These are phyloP conservation scores for Peromyscus aztecus DNA, from an alignment of 2,797 vertebrate genomes.

Conservation along the genomic window DNA sequence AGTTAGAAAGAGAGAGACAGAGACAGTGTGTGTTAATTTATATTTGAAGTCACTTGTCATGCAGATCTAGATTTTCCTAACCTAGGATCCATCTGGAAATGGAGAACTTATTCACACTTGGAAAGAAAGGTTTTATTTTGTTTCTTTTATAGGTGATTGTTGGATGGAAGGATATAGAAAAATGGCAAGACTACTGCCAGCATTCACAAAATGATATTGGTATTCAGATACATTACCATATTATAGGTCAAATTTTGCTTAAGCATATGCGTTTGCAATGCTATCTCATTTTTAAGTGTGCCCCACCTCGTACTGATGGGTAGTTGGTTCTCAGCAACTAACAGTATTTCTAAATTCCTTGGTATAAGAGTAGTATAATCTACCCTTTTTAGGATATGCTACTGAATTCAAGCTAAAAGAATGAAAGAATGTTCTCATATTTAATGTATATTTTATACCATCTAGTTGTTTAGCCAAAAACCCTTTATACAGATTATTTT, in stretches of 20 bases:
- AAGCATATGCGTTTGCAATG: conserved; percentile 42
- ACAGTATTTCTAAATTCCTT: conserved; percentile 32
- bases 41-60: conserved; percentile 47
- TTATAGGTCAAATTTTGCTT: conserved; percentile 60
- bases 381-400: neutral
- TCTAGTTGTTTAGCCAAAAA: neutral
- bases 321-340: neutral
- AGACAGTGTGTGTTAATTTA: neutral
- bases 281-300: conserved; percentile 12
- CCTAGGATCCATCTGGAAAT: conserved; percentile 53
- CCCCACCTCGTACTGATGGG: neutral
- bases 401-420: neutral
- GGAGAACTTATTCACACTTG: neutral
- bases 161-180: conserved; percentile 42
- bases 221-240: conserved; percentile 63
- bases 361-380: conserved; percentile 44
- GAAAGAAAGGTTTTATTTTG: neutral
- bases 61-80: conserved; percentile 72
- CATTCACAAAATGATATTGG: neutral
- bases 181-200: neutral
- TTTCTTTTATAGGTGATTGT: conserved; percentile 51
- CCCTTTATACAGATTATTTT: neutral
- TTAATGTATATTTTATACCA: neutral
- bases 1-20: neutral
- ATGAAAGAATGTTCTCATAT: neutral